These are phyloP conservation scores for Macrosoma leucophasiata DNA, from an alignment of 2,888 invertebrate species.

Conservation along the genomic window DNA sequence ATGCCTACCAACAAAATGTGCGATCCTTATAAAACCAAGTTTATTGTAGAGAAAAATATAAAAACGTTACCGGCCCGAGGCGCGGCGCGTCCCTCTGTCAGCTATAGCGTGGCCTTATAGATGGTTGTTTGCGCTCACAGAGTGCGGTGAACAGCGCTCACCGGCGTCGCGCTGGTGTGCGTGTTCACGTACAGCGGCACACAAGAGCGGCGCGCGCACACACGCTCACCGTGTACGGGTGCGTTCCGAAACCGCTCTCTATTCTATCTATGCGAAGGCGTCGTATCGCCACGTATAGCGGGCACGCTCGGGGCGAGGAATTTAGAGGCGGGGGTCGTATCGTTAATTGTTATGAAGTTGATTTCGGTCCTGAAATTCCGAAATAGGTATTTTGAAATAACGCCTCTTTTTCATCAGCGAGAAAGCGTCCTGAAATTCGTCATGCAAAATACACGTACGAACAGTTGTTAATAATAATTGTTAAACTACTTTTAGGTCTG, in stretches of 20 bases:
- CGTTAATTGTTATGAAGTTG: slow-evolving; percentile 77
- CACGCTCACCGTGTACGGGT: slow-evolving; percentile 48
- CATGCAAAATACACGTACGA: slow-evolving; percentile 24
- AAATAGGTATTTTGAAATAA: slow-evolving; percentile 74
- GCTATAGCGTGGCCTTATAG: slow-evolving; percentile 77
- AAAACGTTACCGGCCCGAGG: slow-evolving; percentile 48
- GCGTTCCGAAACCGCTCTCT: slow-evolving; percentile 77
- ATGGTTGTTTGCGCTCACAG: slow-evolving; percentile 77
- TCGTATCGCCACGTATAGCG: slow-evolving; percentile 73
- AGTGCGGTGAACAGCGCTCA: slow-evolving; percentile 77
- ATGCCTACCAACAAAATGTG: too few species aligned
- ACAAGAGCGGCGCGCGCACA: slow-evolving; percentile 33
- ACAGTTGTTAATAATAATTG: slow-evolving; percentile 29
- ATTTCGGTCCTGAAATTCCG: slow-evolving; percentile 75
- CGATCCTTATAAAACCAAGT: too few species aligned
- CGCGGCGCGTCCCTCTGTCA: slow-evolving; percentile 66
- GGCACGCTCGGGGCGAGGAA: slow-evolving; percentile 75
- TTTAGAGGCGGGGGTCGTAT: slow-evolving; percentile 76
- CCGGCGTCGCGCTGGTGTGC: slow-evolving; percentile 62
- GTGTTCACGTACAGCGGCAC: slow-evolving; percentile 47
- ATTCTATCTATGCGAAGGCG: slow-evolving; percentile 77
- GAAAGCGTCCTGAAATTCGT: slow-evolving; percentile 33
- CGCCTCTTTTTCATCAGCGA: slow-evolving; percentile 63
- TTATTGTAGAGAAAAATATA: too few species aligned
- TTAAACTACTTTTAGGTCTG: slow-evolving; percentile 25